phyloP scores from a whole-genome alignment of 1,140 invertebrate species.

The Centruroides sculpturatus region DNA sequence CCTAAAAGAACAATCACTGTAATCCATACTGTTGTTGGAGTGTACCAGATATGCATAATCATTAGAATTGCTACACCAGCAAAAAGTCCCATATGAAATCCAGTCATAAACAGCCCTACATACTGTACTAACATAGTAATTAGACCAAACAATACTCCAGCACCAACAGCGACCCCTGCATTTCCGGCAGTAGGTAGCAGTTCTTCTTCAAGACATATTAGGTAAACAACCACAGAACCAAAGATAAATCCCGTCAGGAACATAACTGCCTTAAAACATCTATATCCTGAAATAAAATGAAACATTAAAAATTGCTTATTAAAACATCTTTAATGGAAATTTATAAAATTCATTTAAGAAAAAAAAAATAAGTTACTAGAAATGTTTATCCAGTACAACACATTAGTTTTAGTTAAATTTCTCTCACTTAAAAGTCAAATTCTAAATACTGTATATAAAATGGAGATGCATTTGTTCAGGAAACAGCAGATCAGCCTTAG shows the following conservation, averaged over 20 bases:
- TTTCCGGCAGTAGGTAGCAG: conserved; percentile 56
- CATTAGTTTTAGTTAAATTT: too few relatives aligned
- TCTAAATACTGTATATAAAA: too few relatives aligned
- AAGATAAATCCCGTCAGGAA: conserved; percentile 77
- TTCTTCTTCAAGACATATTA: conserved; percentile 56
- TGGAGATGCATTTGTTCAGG: too few relatives aligned
- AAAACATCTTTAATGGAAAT: too few relatives aligned
- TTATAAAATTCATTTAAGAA: too few relatives aligned
- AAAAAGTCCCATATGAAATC: conserved; percentile 60
- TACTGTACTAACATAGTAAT: conserved; percentile 66
- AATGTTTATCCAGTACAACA: too few relatives aligned
- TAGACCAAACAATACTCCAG: conserved; percentile 58
- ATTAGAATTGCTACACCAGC: conserved; percentile 42
- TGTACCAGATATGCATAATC: conserved; percentile 28
- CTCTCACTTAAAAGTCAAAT: too few relatives aligned
- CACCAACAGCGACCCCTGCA: conserved; percentile 52
- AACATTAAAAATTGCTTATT: conserved; percentile 11
- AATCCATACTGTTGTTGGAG: conserved; percentile 43
- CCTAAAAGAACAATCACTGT: conserved; percentile 49
- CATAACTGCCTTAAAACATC: conserved; percentile 78
- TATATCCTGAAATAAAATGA: conserved; percentile 51
- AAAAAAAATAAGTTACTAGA: too few relatives aligned
- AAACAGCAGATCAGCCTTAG: too few relatives aligned
- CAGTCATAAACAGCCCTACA: conserved; percentile 64
- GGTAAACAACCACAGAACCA: conserved; percentile 58